These are phyloP conservation scores for Rattus norvegicus DNA, from an alignment of 2,113 vertebrate genomes.

Conservation along the genomic window DNA sequence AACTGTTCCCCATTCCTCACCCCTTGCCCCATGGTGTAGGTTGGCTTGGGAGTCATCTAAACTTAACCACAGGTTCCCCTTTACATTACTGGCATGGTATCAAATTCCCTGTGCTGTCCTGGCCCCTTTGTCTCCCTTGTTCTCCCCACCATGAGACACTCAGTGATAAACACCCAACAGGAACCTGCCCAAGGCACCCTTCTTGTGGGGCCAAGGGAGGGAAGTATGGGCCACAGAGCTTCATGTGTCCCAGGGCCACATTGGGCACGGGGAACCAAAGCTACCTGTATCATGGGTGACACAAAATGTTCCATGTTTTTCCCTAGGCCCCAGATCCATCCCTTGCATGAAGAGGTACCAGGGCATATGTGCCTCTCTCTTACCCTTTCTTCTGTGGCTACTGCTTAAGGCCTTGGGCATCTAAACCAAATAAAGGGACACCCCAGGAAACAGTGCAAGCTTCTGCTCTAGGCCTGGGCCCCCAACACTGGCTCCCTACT, in stretches of 20 bases:
- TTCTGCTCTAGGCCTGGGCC: background rate
- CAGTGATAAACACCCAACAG: background rate
- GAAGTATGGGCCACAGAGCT: background rate
- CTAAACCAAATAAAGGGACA: background rate
- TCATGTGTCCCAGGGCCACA: background rate
- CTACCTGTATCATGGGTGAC: background rate
- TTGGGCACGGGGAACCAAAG: background rate
- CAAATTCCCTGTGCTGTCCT: conserved; percentile 23
- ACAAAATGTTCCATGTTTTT: background rate
- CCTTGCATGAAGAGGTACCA: background rate
- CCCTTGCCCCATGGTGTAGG: background rate
- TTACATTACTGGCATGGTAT: conserved; percentile 35
- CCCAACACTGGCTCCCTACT: background rate
- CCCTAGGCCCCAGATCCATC: background rate
- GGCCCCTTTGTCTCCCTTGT: background rate
- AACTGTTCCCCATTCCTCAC: background rate
- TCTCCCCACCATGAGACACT: background rate
- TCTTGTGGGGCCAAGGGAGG: background rate
- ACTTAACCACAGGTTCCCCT: conserved; percentile 70
- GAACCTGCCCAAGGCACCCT: background rate
- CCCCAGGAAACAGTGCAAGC: background rate
- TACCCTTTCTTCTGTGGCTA: background rate
- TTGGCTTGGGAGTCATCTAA: conserved; percentile 58
- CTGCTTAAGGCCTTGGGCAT: background rate
- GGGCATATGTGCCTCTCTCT: background rate